Percentiles rank a stretch among this genome's conserved stretches.
These are phyloP conservation scores for Diarsia mendica DNA, from an alignment of 2,888 invertebrate genomes.

Conservation along the genomic window DNA sequence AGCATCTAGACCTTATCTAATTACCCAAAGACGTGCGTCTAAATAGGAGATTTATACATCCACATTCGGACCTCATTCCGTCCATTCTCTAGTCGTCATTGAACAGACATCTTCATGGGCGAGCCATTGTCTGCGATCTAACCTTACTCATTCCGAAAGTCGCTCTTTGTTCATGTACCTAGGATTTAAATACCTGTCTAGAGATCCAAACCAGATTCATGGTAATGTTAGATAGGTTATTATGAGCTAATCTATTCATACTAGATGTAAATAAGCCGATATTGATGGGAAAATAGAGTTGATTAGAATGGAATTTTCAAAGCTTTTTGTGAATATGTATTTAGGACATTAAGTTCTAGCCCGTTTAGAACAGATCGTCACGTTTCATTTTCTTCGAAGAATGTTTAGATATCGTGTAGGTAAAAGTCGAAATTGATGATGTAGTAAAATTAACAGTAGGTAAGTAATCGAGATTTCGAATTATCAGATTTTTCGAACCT, in stretches of 20 bases:
- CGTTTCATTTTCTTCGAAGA: not conserved
- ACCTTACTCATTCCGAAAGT: slow-evolving; percentile 64
- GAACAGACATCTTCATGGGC: slow-evolving; percentile 66
- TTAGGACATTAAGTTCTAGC: not conserved
- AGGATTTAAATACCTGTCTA: slow-evolving; percentile 37
- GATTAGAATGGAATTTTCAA: not conserved
- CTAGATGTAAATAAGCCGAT: not conserved
- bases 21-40: not conserved
- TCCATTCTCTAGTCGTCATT: slow-evolving; percentile 65
- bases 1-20: not conserved
- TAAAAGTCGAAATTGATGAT: not conserved
- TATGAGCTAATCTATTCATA: slow-evolving; percentile 5
- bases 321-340: not conserved
- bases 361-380: slow-evolving; percentile 4
- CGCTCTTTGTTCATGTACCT: slow-evolving; percentile 56
- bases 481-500: slow-evolving; percentile 6
- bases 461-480: not conserved
- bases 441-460: not conserved
- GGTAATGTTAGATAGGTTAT: not conserved
- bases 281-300: not conserved
- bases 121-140: slow-evolving; percentile 61
- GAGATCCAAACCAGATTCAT: slow-evolving; percentile 33
- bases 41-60: slow-evolving; percentile 30
- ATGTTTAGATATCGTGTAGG: not conserved
- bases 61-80: slow-evolving; percentile 34